phyloP scores from a whole-genome alignment of 2,888 invertebrate genomes.

The Toxonevra muliebris region DNA sequence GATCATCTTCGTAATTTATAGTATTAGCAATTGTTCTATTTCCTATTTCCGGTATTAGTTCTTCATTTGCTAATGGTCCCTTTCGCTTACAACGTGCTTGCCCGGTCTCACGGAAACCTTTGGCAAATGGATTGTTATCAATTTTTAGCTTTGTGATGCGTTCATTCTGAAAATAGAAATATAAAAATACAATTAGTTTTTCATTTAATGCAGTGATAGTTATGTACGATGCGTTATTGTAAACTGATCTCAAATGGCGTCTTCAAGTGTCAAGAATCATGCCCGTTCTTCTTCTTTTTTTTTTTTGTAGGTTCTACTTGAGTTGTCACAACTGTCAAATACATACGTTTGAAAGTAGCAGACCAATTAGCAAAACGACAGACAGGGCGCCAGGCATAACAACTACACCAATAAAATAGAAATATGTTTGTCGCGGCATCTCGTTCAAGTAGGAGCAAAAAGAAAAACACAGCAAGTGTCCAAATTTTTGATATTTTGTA shows the following conservation, averaged over 20 bases:
- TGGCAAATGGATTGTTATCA: conserved; percentile 92
- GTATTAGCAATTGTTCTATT: conserved; percentile 18
- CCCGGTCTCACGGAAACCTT: conserved; percentile 90
- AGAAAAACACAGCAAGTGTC: conserved; percentile 32
- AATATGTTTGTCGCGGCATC: not conserved
- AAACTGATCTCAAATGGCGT: conserved; percentile 35
- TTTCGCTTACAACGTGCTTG: conserved; percentile 79
- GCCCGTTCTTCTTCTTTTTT: not conserved
- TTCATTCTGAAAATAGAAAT: conserved; percentile 72
- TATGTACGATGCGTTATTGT: conserved; percentile 8
- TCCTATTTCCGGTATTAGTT: conserved; percentile 33
- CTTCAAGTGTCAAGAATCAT: conserved; percentile 17
- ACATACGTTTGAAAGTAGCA: not conserved
- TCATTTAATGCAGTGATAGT: too few species aligned
- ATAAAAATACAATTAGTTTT: conserved; percentile 7
- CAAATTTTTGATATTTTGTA: not conserved
- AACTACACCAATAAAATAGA: too few species aligned
- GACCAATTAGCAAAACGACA: not conserved
- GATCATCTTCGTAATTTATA: conserved; percentile 49
- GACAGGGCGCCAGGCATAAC: conserved; percentile 4
- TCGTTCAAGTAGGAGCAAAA: too few species aligned
- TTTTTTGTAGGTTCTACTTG: conserved; percentile 40
- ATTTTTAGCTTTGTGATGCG: conserved; percentile 91
- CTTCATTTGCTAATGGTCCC: conserved; percentile 42
- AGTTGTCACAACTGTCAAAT: conserved; percentile 33